phyloP scores from a whole-genome alignment of 2,113 vertebrate species.

The Dendropsophus ebraccatus region DNA sequence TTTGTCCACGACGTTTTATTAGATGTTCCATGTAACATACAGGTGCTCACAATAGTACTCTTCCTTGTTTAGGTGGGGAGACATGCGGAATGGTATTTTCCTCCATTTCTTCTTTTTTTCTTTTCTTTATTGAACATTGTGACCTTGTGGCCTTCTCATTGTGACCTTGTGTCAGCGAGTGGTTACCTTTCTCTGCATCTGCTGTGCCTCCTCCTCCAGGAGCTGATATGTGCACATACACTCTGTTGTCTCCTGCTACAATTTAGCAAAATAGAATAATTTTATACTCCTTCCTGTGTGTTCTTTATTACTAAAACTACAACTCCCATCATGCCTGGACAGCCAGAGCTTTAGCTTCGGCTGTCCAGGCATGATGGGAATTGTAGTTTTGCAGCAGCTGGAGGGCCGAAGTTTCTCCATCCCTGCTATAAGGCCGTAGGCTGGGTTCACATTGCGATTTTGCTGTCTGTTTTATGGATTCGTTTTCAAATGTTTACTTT shows the following conservation, averaged over 20 bases:
- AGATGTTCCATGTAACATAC: not conserved
- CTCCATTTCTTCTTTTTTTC: not conserved
- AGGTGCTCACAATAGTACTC: not conserved
- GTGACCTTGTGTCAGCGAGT: constrained; percentile 6
- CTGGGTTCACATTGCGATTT: too few species aligned
- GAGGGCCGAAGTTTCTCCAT: too few species aligned
- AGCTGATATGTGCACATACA: not conserved
- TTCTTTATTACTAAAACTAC: not conserved
- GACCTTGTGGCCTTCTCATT: not conserved
- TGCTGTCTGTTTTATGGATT: too few species aligned
- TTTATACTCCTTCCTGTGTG: not conserved
- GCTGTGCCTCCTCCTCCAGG: not conserved
- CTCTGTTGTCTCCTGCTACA: not conserved
- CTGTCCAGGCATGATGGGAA: too few species aligned
- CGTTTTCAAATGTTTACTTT: too few species aligned
- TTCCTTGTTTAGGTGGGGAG: not conserved
- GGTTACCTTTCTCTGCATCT: not conserved
- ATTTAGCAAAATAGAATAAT: not conserved
- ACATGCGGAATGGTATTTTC: not conserved
- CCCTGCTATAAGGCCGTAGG: too few species aligned
- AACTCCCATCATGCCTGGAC: too few species aligned
- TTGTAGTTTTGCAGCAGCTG: too few species aligned
- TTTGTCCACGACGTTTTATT: not conserved
- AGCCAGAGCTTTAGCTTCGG: too few species aligned
- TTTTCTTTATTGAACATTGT: not conserved